Base-by-base conservation (phyloP, 2,888 invertebrate species). In the Tholera decimalis region DNA sequence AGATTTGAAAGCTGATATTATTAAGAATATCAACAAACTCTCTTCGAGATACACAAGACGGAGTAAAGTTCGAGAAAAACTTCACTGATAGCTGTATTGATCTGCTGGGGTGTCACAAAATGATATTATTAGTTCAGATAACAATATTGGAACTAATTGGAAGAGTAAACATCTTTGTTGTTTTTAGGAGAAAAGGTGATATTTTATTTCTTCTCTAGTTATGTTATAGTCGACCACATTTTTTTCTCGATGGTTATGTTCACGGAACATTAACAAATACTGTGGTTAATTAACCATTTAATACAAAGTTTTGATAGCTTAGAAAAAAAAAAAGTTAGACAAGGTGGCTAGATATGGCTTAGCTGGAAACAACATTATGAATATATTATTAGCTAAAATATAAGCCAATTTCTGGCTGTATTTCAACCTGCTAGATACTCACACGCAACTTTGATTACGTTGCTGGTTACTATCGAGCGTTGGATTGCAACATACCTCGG, bases 1-100 rank as follows among this genome's bases (percentile, higher is more conserved):
- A 43, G 24, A 49, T 66, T 74, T 37, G 43, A 75, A 56, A 68
- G 49, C 37, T 68, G 56, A 69, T 44, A 39, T 37, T 67, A 26
- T 68, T 74, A 73, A 49, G 30, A 74, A n/a, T 54, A 9, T 4
- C n/a, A 47, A 67, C 55, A 54, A 67, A 43, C 41, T 62, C 7
- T 3, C 67, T 43, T 20, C 24, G 30, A 26, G 15, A 67, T 49
- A 74, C 28, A 69, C 11, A 47, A 63, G 8, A 2, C 13, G 8
- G 20, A 20, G 43, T 7, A 8, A 57, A 69, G 35, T 53, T 69
- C 18, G 22, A 30, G 22, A 53, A 41, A n/a, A 69, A 70, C 76
- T 69, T 75, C 4, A 4, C 4, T 22, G 5, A 30, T 74, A 39
- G 15, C 43, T 55, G 43, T 68, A 67, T 69, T 67, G 53, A 73